Evolutionary conservation across 1,140 invertebrate species (phyloP), one percentile per base, ranked within the genome.

Genomic region (Dufourea novaeangliae): DNA sequence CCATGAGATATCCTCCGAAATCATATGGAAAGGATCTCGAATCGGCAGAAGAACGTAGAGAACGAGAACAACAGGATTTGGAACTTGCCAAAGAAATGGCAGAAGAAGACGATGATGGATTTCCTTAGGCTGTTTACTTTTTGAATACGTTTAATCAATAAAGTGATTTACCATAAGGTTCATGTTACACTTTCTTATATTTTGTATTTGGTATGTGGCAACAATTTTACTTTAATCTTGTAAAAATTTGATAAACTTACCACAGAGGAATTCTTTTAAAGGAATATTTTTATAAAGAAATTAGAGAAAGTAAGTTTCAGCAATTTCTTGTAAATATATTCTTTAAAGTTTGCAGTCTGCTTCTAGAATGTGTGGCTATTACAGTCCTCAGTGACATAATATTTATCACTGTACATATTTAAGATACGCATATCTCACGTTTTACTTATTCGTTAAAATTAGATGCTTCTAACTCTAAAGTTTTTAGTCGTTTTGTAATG

Each of bases 81-180:
- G 98, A 99, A 92, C 93, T 99, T 83, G 98, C 98, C 12, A 99
- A 99, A 91, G 98, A 99, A 94, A 99, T 99, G 96, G 98, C 98
- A 10, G 98, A 99, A 91, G 98, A 99, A 90, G 98, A 99, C 93
- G 98, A 99, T 94, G 98, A 98, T 93, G 96, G 96, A 84, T 97
- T 97, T 78, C 94, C 94, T 80, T 95, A 89, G 93, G 87, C 44
- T 66, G n/a, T 61, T 68, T 11, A 57, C 20, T 67, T 37, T 25
- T 39, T 61, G 22, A 2, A 39, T 50, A 56, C 6, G 2, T 76
- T 69, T 59, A 27, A 59, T 59, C 69, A 69, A 69, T 69, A 76
- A 69, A 61, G 20, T n/a, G 20, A 59, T 46, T 61, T 59, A 61
- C 29, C 12, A 67, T 22, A 10, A 39, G 17, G 14, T 57, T 44